Evolutionary conservation across 2,113 vertebrate genomes (phyloP).

Genomic region (Lota lota): DNA sequence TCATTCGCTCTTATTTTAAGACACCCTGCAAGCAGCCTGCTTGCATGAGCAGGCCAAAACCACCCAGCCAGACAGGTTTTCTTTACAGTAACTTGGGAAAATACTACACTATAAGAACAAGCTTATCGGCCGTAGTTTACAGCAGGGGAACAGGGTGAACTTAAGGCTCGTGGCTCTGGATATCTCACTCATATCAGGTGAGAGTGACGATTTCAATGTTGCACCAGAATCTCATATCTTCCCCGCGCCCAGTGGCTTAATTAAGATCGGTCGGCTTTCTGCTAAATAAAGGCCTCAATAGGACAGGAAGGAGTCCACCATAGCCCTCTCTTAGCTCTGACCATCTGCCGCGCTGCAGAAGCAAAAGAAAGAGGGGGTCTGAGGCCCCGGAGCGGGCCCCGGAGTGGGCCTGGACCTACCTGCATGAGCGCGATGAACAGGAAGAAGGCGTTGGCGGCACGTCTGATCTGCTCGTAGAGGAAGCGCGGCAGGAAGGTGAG

Average conservation of each 20-base stretch:
- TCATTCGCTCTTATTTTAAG: too few relatives aligned
- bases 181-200: not conserved
- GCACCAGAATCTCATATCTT: not conserved
- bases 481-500: slow-evolving; percentile 98
- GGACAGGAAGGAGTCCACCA: not conserved
- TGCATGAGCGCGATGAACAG: slow-evolving; percentile 99
- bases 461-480: slow-evolving; percentile 98
- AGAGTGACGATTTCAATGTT: not conserved
- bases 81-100: too few relatives aligned
- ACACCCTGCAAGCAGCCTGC: too few relatives aligned
- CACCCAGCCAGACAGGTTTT: not conserved
- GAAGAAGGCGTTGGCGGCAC: slow-evolving; percentile 98
- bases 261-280: not conserved
- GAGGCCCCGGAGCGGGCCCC: slow-evolving; percentile 6
- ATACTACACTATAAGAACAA: too few relatives aligned
- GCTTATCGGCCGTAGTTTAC: too few relatives aligned
- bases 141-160: too few relatives aligned
- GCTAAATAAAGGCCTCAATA: not conserved
- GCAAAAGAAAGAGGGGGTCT: not conserved
- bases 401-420: slow-evolving; percentile 67
- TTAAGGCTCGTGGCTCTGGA: too few relatives aligned
- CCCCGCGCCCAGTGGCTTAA: not conserved
- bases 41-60: too few relatives aligned
- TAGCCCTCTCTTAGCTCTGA: not conserved
- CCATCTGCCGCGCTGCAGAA: slow-evolving; percentile 3